phyloP scores from a whole-genome alignment of 2,113 vertebrate genomes.

The Pachycephala philippinensis region DNA sequence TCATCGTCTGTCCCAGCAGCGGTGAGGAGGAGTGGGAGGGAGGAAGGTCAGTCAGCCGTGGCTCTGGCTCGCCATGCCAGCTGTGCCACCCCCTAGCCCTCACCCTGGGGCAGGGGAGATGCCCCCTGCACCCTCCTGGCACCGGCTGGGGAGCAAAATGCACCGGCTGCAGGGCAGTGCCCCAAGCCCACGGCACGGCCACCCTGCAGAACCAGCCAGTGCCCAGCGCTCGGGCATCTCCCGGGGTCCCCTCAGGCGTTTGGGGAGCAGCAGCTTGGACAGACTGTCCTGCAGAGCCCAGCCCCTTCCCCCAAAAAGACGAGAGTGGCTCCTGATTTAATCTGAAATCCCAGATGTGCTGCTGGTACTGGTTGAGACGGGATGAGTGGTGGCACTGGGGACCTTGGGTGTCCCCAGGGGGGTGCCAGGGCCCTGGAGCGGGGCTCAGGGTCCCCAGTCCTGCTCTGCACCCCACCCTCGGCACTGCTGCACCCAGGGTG shows the following conservation, averaged over 20 bases:
- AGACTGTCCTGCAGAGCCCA: accelerated
- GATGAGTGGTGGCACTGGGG: background rate
- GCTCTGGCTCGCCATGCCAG: accelerated
- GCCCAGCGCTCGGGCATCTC: background rate
- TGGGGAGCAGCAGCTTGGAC: background rate
- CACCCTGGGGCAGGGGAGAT: background rate
- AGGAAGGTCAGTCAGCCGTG: background rate
- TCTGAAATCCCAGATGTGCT: background rate
- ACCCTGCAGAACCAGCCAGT: accelerated
- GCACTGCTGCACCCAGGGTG: background rate
- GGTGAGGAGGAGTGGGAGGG: background rate
- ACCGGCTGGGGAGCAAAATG: background rate
- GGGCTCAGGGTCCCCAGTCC: background rate
- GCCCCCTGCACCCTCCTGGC: background rate
- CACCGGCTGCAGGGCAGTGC: background rate
- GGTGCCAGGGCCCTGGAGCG: background rate
- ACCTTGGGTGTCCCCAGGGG: background rate
- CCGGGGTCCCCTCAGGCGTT: accelerated
- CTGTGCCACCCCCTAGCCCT: background rate
- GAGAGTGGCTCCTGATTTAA: background rate
- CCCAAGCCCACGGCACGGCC: accelerated
- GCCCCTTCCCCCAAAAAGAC: background rate
- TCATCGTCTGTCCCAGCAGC: slow-evolving; percentile 78
- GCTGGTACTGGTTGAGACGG: background rate
- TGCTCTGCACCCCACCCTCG: background rate